A percentile compares a stretch with the other conserved stretches of the same genome.
Evolutionary conservation across 2,797 vertebrate genomes (phyloP).

Genomic region (Paramormyrops hopkinsi): DNA sequence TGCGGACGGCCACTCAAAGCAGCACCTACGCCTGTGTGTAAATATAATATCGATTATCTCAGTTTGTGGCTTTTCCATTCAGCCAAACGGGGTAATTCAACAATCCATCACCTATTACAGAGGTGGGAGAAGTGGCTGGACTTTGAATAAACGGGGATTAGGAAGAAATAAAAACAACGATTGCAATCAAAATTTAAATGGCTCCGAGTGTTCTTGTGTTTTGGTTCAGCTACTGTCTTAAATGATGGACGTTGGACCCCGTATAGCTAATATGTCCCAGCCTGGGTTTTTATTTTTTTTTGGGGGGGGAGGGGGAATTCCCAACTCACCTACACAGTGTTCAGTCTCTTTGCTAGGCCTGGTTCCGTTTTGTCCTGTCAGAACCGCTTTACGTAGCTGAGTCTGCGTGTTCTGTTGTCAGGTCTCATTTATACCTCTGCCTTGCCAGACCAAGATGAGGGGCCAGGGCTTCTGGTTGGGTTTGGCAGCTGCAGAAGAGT

Average conservation of each 20-base stretch:
- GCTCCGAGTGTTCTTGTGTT: not conserved
- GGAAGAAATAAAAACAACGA: not conserved
- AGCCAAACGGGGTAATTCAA: not conserved
- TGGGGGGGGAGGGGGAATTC: not conserved
- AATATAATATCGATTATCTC: slow-evolving; percentile 9
- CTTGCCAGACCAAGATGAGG: slow-evolving; percentile 52
- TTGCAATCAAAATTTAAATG: not conserved
- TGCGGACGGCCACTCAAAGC: not conserved
- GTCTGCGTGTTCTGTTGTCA: slow-evolving; percentile 44
- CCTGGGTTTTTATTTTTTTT: slow-evolving; percentile 13
- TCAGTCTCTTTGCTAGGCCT: slow-evolving; percentile 24
- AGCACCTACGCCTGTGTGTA: not conserved
- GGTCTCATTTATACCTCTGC: slow-evolving; percentile 48
- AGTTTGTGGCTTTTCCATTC: not conserved
- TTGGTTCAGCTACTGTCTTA: slow-evolving; percentile 8
- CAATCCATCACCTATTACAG: not conserved
- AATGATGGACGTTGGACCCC: not conserved
- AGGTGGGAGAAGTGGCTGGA: not conserved
- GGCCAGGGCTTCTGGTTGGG: slow-evolving; percentile 41
- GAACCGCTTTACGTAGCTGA: slow-evolving; percentile 42
- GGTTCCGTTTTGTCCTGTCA: slow-evolving; percentile 48
- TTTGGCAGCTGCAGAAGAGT: slow-evolving; percentile 54
- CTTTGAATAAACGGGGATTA: not conserved
- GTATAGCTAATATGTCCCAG: not conserved
- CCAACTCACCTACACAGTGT: not conserved